Conservation (phyloP, 2,113 vertebrate genomes). For the Heliornis fulica region DNA sequence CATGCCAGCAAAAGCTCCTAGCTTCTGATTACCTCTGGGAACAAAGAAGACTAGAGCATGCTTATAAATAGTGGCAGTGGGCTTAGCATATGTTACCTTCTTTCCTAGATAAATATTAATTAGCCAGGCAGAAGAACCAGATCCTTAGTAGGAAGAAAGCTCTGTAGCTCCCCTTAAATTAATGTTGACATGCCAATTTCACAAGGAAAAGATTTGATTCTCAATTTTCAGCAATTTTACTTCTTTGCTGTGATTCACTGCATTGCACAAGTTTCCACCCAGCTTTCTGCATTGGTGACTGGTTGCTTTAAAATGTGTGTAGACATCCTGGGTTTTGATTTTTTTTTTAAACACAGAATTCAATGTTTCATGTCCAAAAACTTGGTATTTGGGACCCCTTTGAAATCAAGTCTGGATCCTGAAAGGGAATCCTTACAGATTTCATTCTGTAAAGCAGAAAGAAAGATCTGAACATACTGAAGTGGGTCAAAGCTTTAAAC, state of each 20-base stretch:
- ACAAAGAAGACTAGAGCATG: slow-evolving; percentile 33
- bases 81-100: slow-evolving; percentile 47
- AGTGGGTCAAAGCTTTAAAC: not conserved
- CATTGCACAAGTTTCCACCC: not conserved
- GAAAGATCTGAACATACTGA: not conserved
- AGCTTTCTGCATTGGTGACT: not conserved
- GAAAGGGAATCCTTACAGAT: not conserved
- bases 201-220: not conserved
- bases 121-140: not conserved
- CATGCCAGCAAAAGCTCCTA: slow-evolving; percentile 34
- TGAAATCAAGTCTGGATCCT: not conserved
- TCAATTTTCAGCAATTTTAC: not conserved
- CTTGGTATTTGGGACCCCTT: not conserved
- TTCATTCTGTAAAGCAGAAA: not conserved
- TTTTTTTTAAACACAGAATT: not conserved
- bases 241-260: not conserved
- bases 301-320: not conserved
- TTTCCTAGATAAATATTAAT: slow-evolving; percentile 56
- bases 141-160: not conserved
- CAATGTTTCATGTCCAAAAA: not conserved
- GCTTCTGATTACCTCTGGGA: slow-evolving; percentile 41
- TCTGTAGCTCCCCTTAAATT: not conserved
- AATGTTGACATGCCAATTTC: not conserved
- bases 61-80: slow-evolving; percentile 56
- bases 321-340: not conserved